phyloP scores from a whole-genome alignment of 2,113 vertebrate genomes.

The Osmerus mordax region DNA sequence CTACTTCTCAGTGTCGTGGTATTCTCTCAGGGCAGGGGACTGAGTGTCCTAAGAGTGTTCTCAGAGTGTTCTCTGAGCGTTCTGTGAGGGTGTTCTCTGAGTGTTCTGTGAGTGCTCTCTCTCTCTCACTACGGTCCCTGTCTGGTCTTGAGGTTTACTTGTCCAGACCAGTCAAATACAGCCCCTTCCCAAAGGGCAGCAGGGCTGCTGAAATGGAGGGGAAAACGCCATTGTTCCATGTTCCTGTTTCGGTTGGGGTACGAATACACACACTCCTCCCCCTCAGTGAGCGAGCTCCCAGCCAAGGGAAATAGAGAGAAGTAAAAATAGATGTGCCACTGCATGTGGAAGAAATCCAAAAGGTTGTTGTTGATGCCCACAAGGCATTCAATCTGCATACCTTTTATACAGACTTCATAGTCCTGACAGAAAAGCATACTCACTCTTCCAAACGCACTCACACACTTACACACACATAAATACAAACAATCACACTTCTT shows the following conservation, averaged over 20 bases:
- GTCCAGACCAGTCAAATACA: slow-evolving; percentile 24
- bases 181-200: slow-evolving; percentile 40
- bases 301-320: slow-evolving; percentile 45
- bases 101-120: neutral
- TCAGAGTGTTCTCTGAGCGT: neutral
- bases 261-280: slow-evolving; percentile 10
- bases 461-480: slow-evolving; percentile 27
- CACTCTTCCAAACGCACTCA: slow-evolving; percentile 37
- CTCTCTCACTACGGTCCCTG: slow-evolving; percentile 1
- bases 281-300: slow-evolving; percentile 38
- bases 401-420: neutral
- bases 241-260: slow-evolving; percentile 60
- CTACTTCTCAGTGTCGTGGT: slow-evolving; percentile 15
- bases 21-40: slow-evolving; percentile 1
- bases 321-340: slow-evolving; percentile 58
- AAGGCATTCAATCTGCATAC: slow-evolving; percentile 29
- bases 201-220: slow-evolving; percentile 57
- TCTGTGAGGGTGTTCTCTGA: neutral
- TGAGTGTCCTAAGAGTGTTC: neutral
- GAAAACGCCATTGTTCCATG: slow-evolving; percentile 63
- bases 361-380: slow-evolving; percentile 29
- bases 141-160: slow-evolving; percentile 46
- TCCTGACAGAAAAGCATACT: slow-evolving; percentile 21
- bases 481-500: slow-evolving; percentile 13
- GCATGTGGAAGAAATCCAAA: slow-evolving; percentile 44